phyloP scores from a whole-genome alignment of 2,888 invertebrate genomes.

The Idaea biselata region DNA sequence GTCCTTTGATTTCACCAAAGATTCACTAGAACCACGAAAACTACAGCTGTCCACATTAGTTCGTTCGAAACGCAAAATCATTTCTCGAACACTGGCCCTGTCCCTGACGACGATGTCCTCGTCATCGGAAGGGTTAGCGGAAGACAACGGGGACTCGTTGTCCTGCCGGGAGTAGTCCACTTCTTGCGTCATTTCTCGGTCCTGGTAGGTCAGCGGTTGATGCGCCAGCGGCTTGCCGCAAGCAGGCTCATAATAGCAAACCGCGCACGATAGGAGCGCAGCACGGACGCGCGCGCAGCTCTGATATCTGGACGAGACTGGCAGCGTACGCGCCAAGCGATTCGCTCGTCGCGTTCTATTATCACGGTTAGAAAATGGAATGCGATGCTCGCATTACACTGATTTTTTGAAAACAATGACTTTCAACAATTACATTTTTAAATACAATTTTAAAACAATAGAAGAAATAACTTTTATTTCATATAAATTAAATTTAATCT shows the following conservation, averaged over 20 bases:
- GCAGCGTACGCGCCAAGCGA: slow-evolving; percentile 50
- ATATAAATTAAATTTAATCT: too few relatives aligned
- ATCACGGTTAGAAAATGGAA: slow-evolving; percentile 29
- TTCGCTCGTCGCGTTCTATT: slow-evolving; percentile 23
- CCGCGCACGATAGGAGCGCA: slow-evolving; percentile 50
- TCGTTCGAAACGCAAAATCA: slow-evolving; percentile 71
- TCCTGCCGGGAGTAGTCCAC: slow-evolving; percentile 55
- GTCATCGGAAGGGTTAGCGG: slow-evolving; percentile 57
- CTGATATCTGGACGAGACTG: slow-evolving; percentile 58
- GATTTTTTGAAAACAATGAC: slow-evolving; percentile 17
- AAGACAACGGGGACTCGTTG: slow-evolving; percentile 56
- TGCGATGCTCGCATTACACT: slow-evolving; percentile 30
- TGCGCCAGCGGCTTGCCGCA: slow-evolving; percentile 50
- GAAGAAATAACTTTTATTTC: too few relatives aligned
- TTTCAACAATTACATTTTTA: neutral
- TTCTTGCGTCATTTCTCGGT: slow-evolving; percentile 67
- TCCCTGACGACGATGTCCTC: slow-evolving; percentile 64
- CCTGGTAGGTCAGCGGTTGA: slow-evolving; percentile 47
- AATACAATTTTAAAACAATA: neutral
- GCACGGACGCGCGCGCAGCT: slow-evolving; percentile 55
- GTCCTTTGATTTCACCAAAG: slow-evolving; percentile 59
- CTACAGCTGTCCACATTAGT: slow-evolving; percentile 45
- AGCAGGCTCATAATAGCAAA: slow-evolving; percentile 62
- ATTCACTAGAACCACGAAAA: slow-evolving; percentile 60
- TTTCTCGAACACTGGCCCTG: slow-evolving; percentile 65